phyloP scores from a whole-genome alignment of 2,113 vertebrate species.

The Cephalopholis sonnerati region DNA sequence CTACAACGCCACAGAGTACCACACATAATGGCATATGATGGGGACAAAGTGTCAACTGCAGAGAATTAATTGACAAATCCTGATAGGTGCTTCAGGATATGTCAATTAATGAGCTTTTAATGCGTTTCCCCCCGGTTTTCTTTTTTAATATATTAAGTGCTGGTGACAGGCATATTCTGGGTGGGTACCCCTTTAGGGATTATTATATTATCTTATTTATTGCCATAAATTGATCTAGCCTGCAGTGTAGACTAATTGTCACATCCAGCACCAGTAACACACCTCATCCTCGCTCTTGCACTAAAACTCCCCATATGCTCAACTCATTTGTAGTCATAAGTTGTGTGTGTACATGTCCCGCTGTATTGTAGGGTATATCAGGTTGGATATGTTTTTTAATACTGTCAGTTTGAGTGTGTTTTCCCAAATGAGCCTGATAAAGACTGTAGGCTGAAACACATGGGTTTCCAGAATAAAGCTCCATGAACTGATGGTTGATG shows the following conservation, averaged over 20 bases:
- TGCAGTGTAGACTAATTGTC: neutral
- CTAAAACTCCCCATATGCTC: neutral
- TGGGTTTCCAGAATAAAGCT: neutral
- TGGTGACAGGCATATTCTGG: neutral
- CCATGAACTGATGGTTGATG: neutral
- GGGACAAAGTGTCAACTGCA: neutral
- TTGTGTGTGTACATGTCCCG: neutral
- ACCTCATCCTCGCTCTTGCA: neutral
- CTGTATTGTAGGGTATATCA: neutral
- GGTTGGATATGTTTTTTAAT: neutral
- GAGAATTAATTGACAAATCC: constrained; percentile 1
- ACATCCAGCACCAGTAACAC: neutral
- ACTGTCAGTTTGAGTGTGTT: neutral
- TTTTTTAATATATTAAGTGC: neutral
- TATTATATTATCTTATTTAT: neutral
- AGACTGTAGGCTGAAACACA: neutral
- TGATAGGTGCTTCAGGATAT: neutral
- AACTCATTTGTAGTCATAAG: neutral
- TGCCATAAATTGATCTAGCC: neutral
- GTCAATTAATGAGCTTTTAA: neutral
- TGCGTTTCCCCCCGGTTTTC: neutral
- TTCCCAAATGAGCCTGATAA: neutral
- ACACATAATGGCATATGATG: neutral
- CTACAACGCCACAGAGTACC: neutral
- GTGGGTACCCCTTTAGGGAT: neutral